Evolutionary conservation across 2,888 invertebrate genomes (phyloP), one percentile per base, ranked within the genome.

Genomic region (Petrolisthes cinctipes): DNA sequence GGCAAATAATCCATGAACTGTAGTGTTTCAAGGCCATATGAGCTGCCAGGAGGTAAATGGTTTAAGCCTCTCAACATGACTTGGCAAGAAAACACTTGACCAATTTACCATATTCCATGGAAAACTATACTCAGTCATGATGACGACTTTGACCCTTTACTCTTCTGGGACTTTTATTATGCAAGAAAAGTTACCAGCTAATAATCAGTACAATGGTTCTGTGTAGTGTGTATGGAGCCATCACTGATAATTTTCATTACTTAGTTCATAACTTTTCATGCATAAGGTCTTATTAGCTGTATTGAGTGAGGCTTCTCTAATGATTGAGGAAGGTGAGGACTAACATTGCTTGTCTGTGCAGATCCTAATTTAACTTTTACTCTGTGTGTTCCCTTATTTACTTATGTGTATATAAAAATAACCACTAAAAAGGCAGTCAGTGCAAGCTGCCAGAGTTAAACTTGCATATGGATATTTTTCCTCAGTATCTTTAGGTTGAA

Each of bases 301-400:
- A 71, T 17, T 81, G 14, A 37, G 20, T 53, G 54, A 83, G 53
- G 54, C 85, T 85, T 66, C 23, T 68, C 85, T 85, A 75, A 53
- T 66, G 61, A 68, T 79, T 85, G 61, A 85, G 75, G 7, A 54
- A 79, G 85, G 85, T 78, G 85, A 85, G 85, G 85, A 85, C 85
- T 85, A 85, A 85, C 85, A 57, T 75, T 85, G 85, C 85, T 85
- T 84, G 84, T 85, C 57, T 79, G 85, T 85, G 79, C 20, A 57
- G 68, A 54, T 71, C 71, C 71, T 71, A n/a, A 20, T 71, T 71
- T 71, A 71, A n/a, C 71, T 71, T 20, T 71, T 71, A 71, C 71
- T 71, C 71, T 71, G 71, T 71, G 71, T 71, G 71, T 71, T 71
- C 20, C 20, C 14, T 71, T 71, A n/a, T 71, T 71, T 71, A 71